Conservation (phyloP, 2,888 invertebrate species). For the Drosophila bunnanda region DNA sequence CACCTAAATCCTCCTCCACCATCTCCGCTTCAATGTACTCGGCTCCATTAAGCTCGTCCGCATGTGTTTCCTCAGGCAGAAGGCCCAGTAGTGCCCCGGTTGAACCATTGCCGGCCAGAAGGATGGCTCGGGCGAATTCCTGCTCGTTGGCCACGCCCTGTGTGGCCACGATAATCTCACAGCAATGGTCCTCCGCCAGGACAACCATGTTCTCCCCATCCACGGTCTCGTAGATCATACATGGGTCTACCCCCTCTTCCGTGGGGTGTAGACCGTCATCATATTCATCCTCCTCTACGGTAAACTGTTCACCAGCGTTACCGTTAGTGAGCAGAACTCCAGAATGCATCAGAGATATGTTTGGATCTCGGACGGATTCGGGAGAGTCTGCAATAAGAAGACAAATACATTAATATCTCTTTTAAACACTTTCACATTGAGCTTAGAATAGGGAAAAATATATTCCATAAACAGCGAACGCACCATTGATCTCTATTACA, state of each 20-base stretch:
- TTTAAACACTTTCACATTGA: neutral
- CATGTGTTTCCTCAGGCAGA: constrained; percentile 15
- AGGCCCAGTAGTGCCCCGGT: constrained; percentile 22
- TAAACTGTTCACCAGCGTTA: constrained; percentile 6
- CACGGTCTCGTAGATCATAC: constrained; percentile 58
- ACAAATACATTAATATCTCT: neutral
- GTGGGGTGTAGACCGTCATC: constrained; percentile 23
- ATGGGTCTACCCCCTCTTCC: constrained; percentile 28
- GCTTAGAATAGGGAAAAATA: too few species aligned
- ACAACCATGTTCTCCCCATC: constrained; percentile 57
- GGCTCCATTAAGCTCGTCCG: constrained; percentile 36
- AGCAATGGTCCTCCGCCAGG: constrained; percentile 60
- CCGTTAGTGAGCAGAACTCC: constrained; percentile 49
- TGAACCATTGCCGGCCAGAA: constrained; percentile 40
- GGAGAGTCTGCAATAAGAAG: constrained; percentile 36
- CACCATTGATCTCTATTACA: constrained; percentile 45
- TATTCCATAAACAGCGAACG: neutral
- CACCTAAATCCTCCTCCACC: constrained; percentile 29
- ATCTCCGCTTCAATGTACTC: constrained; percentile 37
- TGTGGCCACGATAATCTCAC: constrained; percentile 61
- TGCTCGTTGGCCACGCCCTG: constrained; percentile 45
- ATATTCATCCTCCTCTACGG: constrained; percentile 31
- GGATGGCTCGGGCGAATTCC: constrained; percentile 49
- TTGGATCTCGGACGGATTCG: constrained; percentile 18
- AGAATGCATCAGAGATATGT: constrained; percentile 29